Evolutionary conservation across 2,888 invertebrate species (phyloP).

Genomic region (Stenchaetothrips biformis): DNA sequence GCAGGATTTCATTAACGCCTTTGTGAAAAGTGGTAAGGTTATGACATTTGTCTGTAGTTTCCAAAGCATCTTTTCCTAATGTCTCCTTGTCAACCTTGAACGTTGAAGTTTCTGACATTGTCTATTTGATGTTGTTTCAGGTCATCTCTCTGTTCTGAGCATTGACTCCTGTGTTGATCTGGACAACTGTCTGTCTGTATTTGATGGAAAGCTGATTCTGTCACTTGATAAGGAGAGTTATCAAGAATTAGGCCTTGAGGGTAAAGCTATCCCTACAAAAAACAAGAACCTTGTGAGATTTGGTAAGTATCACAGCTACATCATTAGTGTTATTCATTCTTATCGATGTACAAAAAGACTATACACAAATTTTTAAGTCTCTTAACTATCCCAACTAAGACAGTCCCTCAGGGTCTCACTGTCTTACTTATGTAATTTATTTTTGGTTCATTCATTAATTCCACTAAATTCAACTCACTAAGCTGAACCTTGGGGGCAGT

Average conservation of each 20-base stretch:
- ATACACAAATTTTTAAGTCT: too few relatives aligned
- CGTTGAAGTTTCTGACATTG: conserved; percentile 24
- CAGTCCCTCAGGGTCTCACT: too few relatives aligned
- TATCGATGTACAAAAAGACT: not conserved
- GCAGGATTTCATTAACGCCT: conserved; percentile 52
- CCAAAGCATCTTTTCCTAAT: conserved; percentile 25
- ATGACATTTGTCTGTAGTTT: too few relatives aligned
- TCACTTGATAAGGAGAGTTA: conserved; percentile 51
- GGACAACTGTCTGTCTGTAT: conserved; percentile 50
- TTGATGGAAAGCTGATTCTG: conserved; percentile 51
- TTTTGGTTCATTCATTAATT: too few relatives aligned
- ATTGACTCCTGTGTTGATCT: conserved; percentile 50
- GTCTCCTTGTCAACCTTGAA: not conserved
- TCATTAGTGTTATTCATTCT: not conserved
- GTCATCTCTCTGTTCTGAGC: conserved; percentile 49
- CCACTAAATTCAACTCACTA: too few relatives aligned
- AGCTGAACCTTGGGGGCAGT: too few relatives aligned
- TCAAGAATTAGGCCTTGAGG: conserved; percentile 54
- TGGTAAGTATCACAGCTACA: conserved; percentile 46
- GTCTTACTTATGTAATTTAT: too few relatives aligned
- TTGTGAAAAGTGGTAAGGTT: conserved; percentile 53
- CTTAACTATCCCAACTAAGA: too few relatives aligned
- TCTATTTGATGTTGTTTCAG: conserved; percentile 40
- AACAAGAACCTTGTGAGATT: conserved; percentile 47
- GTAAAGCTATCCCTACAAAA: conserved; percentile 48